Conservation (phyloP, 2,113 vertebrate species). For the Urocitellus parryii region DNA sequence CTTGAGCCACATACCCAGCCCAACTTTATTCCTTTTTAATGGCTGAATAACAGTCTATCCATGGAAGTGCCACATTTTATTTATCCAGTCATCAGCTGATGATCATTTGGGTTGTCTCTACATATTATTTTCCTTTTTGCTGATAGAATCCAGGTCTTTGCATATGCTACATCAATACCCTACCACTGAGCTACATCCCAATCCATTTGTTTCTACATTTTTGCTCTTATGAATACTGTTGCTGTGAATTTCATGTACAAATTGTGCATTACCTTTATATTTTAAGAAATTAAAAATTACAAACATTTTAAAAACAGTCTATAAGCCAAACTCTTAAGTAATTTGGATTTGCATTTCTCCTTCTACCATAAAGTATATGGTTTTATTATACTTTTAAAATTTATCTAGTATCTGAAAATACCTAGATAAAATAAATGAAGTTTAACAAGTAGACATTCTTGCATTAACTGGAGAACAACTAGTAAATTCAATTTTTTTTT, state of each 20-base stretch:
- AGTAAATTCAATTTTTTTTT: conserved; percentile 2
- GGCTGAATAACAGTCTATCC: neutral
- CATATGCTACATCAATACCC: neutral
- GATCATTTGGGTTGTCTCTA: neutral
- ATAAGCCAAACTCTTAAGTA: neutral
- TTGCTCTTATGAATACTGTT: neutral
- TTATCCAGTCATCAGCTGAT: neutral
- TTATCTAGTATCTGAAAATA: neutral
- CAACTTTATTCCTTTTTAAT: neutral
- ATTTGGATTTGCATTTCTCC: neutral
- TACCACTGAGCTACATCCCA: neutral
- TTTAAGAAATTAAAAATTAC: neutral
- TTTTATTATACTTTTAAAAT: neutral
- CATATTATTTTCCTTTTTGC: neutral
- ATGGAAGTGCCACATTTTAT: neutral
- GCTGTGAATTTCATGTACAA: neutral
- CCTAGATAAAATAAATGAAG: neutral
- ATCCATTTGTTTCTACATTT: neutral
- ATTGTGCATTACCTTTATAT: neutral
- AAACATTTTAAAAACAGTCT: neutral
- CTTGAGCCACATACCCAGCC: too few relatives aligned
- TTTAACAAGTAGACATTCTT: neutral
- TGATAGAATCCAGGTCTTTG: neutral
- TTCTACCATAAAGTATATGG: neutral
- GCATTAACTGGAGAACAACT: neutral